Conservation (phyloP, 2,888 invertebrate species). For the Apeira syringaria region DNA sequence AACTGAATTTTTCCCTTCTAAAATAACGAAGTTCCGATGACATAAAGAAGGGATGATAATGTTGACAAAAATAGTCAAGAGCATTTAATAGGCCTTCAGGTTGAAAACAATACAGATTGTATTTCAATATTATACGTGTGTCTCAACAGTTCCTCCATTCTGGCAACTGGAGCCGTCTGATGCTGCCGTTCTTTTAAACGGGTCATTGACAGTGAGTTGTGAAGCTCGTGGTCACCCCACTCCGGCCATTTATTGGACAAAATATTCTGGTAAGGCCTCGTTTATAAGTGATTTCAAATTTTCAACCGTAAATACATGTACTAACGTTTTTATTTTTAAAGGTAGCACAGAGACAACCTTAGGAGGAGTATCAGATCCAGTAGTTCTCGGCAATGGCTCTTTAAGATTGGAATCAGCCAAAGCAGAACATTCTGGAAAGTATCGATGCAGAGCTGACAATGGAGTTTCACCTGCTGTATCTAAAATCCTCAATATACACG, state of each 20-base stretch:
- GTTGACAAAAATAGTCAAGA: too few relatives aligned
- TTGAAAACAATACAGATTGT: not conserved
- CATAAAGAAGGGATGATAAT: too few relatives aligned
- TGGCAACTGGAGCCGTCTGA: conserved; percentile 91
- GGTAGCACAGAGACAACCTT: conserved; percentile 71
- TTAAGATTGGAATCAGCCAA: conserved; percentile 88
- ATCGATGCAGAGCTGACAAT: conserved; percentile 93
- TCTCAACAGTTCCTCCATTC: conserved; percentile 88
- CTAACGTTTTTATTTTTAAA: conserved; percentile 36
- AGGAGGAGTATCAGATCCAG: conserved; percentile 74
- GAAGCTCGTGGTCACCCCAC: conserved; percentile 91
- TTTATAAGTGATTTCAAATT: not conserved
- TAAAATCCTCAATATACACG: conserved; percentile 91
- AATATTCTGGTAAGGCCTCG: conserved; percentile 84
- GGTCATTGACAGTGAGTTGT: conserved; percentile 89
- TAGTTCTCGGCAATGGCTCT: conserved; percentile 87
- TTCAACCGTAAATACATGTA: not conserved
- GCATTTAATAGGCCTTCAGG: too few relatives aligned
- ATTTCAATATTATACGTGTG: not conserved
- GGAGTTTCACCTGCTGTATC: conserved; percentile 91
- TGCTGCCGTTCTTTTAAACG: conserved; percentile 88
- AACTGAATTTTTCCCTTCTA: too few relatives aligned
- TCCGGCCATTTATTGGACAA: conserved; percentile 89
- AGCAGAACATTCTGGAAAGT: conserved; percentile 92
- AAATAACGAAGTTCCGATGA: too few relatives aligned